Percentiles rank a stretch among this genome's conserved stretches.
Evolutionary conservation across 2,797 vertebrate species (phyloP).

Genomic region (Agapornis canus): DNA sequence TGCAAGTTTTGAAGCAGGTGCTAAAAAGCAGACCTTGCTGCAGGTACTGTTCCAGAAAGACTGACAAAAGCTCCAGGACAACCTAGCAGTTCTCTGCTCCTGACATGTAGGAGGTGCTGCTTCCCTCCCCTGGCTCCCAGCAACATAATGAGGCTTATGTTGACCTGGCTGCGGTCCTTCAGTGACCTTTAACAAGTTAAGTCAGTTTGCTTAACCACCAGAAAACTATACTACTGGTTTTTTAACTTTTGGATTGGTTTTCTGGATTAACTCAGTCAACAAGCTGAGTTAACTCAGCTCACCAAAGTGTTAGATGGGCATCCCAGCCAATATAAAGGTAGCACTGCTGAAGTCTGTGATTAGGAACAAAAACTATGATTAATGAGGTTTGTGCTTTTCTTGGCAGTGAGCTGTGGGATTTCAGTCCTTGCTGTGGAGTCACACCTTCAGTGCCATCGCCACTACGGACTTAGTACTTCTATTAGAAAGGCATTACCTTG

Average conservation of each 20-base stretch:
- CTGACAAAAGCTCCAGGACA: neutral
- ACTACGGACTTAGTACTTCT: neutral
- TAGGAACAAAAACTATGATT: neutral
- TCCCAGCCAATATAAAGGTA: neutral
- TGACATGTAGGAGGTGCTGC: neutral
- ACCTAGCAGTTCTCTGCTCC: neutral
- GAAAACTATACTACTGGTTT: neutral
- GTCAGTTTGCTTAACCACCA: neutral
- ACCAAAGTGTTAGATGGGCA: neutral
- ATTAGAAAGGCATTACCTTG: neutral
- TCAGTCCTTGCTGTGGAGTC: neutral
- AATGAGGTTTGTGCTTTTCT: neutral
- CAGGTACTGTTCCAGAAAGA: neutral
- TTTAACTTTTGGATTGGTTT: neutral
- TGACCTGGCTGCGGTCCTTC: neutral
- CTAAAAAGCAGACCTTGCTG: neutral
- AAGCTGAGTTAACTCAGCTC: neutral
- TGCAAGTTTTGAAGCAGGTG: neutral
- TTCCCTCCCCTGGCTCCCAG: neutral
- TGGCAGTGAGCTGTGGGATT: neutral
- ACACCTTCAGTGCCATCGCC: neutral
- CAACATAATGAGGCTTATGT: neutral
- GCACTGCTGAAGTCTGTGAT: neutral
- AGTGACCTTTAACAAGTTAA: neutral
- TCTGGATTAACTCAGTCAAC: neutral